Base-by-base conservation (phyloP, 2,888 invertebrate species). In the Philhelius pedissequus region DNA sequence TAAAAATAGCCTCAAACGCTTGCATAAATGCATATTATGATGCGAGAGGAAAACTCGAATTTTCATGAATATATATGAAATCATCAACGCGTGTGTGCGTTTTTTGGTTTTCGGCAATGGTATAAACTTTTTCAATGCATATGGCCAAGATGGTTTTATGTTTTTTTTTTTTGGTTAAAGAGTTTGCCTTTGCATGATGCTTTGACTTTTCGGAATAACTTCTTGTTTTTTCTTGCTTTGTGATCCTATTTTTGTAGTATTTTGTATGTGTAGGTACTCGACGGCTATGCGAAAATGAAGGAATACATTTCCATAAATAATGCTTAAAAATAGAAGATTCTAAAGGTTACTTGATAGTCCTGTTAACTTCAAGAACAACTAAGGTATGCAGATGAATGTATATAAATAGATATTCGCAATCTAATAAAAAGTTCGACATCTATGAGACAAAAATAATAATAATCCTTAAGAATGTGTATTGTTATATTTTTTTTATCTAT, bases 51-150 rank as follows among this genome's bases (percentile, higher is more conserved):
- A 70, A 83, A 83, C 64, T 75, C 56, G n/a, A 70, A 79, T 70
- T 74, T 83, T 70, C 79, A 83, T 83, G 83, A 83, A 83, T 83
- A 79, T 74, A 83, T 74, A 83, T 83, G 83, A 79, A 83, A 79
- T 74, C 73, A 83, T 69, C 79, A 74, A 68, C 64, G 64, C 64
- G 56, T 58, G 32, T 70, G n/a, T 69, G 62, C 38, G 52, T 56
- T 58, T 70, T 30, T 15, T 1, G 15, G 30, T 3, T 54, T 54
- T 35, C 18, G 58, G 58, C 66, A 73, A 73, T 64, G 58, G 35
- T 20, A n/a, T n/a, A 52, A 79, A 83, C 56, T 78, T 83, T 83
- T 83, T 70, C 69, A 70, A 79, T 83, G 78, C 68, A 82, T 78
- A 38, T 64, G 83, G 58, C 64, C 64, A 78, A 78, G 74, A 74